Evolutionary conservation across 2,888 invertebrate species (phyloP), one percentile per base, ranked within the genome.

Genomic region (Rhingia campestris): DNA sequence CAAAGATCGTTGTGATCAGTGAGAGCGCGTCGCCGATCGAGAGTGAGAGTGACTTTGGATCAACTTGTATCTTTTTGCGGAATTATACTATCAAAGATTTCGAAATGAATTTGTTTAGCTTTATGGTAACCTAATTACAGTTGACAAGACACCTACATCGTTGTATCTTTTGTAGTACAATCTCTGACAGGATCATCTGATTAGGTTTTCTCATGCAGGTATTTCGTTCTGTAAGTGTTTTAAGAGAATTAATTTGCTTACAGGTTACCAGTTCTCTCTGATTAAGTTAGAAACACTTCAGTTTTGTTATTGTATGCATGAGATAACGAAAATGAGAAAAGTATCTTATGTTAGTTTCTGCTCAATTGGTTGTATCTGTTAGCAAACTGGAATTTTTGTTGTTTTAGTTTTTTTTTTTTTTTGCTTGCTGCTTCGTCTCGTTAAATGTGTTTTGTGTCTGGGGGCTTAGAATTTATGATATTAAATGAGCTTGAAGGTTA

Each of bases 401-500:
- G 9, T 35, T 66, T 59, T 51, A 10, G 7, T 74, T 12, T 10
- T 39, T 66, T 51, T 33, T 22, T 9, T 47, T 7, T 12, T 49
- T 35, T 22, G 1, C 2, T 22, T 22, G 22, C 22, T 22, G 22
- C 22, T 22, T 49, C n/a, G 56, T 45, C 45, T 67, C 49, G 22
- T 22, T 51, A 35, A 45, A 47, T 47, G 37, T 56, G 66, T 32
- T 5, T 33, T 43, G 79, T 9, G 79, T 9, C 74, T 66, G 72
- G 69, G 22, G 37, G 64, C 54, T 70, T 70, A 70, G 79, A 80
- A 80, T 66, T 80, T 54, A 66, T 80, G 54, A 69, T 70, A 59
- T 80, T 74, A 84, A 22, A 69, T 82, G 73, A 64, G 35, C 70
- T 66, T 84, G 80, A 84, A 84, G 80, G 84, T 80, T 84, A 56